Conservation (phyloP, 2,888 invertebrate genomes). For the Morpho achilles region DNA sequence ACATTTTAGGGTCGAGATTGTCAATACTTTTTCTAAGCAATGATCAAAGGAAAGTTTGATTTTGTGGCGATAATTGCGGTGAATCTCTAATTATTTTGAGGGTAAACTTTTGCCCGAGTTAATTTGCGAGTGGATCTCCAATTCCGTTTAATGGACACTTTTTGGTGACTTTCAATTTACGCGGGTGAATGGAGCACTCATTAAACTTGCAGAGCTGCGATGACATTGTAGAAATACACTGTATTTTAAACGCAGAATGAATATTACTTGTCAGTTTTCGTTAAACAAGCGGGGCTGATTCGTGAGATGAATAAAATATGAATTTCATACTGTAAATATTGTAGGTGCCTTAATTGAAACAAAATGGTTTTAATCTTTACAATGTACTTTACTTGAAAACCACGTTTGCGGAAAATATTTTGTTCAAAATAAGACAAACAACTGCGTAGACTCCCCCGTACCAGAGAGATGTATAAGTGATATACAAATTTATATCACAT, state of each 20-base stretch:
- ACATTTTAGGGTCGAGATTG: constrained; percentile 45
- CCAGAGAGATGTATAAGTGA: constrained; percentile 41
- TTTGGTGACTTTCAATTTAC: constrained; percentile 73
- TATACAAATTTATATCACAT: constrained; percentile 56
- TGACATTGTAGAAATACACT: constrained; percentile 42
- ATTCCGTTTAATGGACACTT: constrained; percentile 76
- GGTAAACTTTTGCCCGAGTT: constrained; percentile 76
- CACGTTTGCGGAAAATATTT: constrained; percentile 35
- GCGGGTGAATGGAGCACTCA: constrained; percentile 68
- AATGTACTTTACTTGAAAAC: constrained; percentile 17
- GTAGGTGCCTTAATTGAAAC: constrained; percentile 18
- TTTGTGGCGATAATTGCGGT: constrained; percentile 77
- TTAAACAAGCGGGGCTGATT: constrained; percentile 20
- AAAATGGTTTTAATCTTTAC: constrained; percentile 14
- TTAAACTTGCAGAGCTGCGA: constrained; percentile 55
- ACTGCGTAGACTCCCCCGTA: constrained; percentile 37
- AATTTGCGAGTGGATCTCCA: constrained; percentile 72
- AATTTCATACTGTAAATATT: constrained; percentile 18
- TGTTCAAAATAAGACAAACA: constrained; percentile 50
- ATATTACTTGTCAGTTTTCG: constrained; percentile 46
- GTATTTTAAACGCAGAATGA: constrained; percentile 43
- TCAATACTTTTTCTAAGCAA: constrained; percentile 46
- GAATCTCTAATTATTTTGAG: constrained; percentile 79
- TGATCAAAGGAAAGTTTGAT: constrained; percentile 76
- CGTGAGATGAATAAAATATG: constrained; percentile 25